A percentile compares a stretch with the other conserved stretches of the same genome.
phyloP scores from a whole-genome alignment of 2,113 vertebrate genomes.

The Pygoscelis adeliae region DNA sequence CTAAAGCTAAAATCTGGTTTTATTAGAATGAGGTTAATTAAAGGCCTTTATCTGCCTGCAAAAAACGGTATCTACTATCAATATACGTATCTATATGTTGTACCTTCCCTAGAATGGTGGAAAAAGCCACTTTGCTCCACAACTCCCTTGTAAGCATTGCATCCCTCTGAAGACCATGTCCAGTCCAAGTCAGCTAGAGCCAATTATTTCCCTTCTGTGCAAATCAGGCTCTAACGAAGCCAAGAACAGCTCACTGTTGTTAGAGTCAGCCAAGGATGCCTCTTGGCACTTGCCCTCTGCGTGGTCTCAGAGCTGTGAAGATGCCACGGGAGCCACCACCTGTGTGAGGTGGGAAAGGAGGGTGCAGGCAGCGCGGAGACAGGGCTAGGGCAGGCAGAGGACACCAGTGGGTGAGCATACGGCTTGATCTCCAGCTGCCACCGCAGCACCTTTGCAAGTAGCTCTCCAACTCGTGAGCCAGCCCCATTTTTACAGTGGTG shows the following conservation, averaged over 20 bases:
- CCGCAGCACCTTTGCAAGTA: background rate
- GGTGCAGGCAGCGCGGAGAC: background rate
- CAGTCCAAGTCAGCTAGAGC: background rate
- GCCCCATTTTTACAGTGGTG: background rate
- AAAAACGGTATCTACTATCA: background rate
- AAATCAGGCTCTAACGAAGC: background rate
- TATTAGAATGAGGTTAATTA: background rate
- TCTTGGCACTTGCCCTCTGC: background rate
- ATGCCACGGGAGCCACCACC: rapidly evolving
- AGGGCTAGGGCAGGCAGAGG: background rate
- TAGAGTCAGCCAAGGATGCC: background rate
- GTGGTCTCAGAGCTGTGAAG: background rate
- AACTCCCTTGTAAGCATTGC: background rate
- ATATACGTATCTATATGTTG: background rate
- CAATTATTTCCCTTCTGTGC: background rate
- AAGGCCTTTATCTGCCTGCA: background rate
- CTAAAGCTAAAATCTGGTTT: background rate
- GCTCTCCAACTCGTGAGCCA: background rate
- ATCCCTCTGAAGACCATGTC: background rate
- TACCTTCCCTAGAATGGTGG: background rate
- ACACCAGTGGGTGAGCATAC: background rate
- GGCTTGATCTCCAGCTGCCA: background rate
- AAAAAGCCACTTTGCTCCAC: background rate
- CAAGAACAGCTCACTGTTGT: background rate
- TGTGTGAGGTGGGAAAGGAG: background rate